Evolutionary conservation across 2,888 invertebrate genomes (phyloP).

Genomic region (Smittia sp.): DNA sequence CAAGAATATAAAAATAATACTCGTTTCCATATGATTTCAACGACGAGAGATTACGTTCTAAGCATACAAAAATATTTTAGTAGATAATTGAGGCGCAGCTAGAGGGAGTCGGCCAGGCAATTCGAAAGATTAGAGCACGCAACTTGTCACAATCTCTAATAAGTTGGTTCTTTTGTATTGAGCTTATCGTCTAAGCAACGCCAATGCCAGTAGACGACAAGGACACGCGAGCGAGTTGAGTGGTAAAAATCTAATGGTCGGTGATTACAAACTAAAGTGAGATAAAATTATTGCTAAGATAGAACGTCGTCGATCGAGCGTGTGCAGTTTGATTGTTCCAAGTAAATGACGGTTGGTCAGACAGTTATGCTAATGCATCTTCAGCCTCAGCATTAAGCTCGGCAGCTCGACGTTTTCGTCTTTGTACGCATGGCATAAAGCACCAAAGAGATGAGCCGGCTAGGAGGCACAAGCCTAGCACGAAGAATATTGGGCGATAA

Average conservation of each 20-base stretch:
- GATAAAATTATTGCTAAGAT: constrained; percentile 10
- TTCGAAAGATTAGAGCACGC: no score
- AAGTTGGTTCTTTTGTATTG: no score
- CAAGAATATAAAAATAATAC: constrained; percentile 37
- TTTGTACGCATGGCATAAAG: constrained; percentile 68
- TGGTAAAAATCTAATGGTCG: neutral
- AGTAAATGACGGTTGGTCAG: neutral
- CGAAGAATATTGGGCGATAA: constrained; percentile 70
- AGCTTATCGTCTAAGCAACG: no score
- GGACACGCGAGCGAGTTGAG: neutral
- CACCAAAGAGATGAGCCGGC: constrained; percentile 73
- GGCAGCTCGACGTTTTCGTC: constrained; percentile 46
- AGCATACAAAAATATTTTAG: no score
- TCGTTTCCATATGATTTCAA: neutral
- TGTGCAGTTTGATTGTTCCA: constrained; percentile 8
- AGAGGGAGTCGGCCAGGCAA: no score
- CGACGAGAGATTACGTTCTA: neutral
- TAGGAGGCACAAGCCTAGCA: constrained; percentile 69
- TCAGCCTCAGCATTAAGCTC: constrained; percentile 7
- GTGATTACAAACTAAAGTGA: neutral
- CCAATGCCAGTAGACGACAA: no score
- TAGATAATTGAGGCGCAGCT: no score
- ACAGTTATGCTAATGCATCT: neutral
- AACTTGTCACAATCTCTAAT: no score
- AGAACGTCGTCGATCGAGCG: neutral